phyloP scores from a whole-genome alignment of 1,140 invertebrate species.

The Pentalonia nigronervosa region DNA sequence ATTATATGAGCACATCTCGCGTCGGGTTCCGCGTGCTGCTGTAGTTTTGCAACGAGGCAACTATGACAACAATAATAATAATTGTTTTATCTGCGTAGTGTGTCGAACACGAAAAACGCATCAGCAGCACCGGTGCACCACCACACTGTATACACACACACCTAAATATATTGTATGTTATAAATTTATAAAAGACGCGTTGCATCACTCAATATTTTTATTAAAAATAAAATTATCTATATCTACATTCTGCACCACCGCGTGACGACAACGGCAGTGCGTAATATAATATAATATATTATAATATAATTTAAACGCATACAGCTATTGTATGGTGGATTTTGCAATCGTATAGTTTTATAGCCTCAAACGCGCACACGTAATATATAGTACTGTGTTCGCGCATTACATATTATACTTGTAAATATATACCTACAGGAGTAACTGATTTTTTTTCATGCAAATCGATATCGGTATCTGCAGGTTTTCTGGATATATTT shows the following conservation, averaged over 20 bases:
- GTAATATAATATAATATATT: background rate
- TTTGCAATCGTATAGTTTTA: background rate
- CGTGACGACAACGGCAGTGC: background rate
- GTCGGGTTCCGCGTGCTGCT: background rate
- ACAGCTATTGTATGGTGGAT: background rate
- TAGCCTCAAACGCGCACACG: background rate
- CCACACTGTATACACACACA: background rate
- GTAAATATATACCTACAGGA: background rate
- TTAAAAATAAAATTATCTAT: background rate
- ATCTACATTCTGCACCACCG: background rate
- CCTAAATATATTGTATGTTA: background rate
- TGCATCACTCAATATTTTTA: background rate
- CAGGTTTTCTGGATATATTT: background rate
- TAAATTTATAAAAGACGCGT: background rate
- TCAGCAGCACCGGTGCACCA: background rate
- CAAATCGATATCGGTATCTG: background rate
- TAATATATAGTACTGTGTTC: background rate
- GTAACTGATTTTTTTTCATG: background rate
- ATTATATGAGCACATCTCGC: background rate
- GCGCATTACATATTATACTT: background rate
- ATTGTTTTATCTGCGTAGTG: background rate
- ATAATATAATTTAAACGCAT: background rate
- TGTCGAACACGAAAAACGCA: background rate
- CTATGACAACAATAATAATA: background rate
- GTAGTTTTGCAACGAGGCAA: background rate